Evolutionary conservation across 2,113 vertebrate species (phyloP).

Genomic region (Stigmatopora nigra): DNA sequence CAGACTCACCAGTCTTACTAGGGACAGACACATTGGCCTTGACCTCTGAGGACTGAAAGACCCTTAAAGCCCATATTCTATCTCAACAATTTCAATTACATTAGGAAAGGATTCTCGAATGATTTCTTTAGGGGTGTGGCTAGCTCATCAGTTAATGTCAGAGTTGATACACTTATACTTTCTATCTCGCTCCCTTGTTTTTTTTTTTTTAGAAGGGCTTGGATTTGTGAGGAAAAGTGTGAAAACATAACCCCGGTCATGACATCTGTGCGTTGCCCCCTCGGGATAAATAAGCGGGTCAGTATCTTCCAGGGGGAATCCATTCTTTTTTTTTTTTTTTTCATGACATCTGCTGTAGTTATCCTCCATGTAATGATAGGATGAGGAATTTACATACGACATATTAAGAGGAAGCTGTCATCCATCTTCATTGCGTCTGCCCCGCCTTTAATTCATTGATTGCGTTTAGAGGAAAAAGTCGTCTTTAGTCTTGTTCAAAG

Average conservation of each 20-base stretch:
- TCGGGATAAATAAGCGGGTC: slow-evolving; percentile 64
- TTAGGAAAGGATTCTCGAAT: not conserved
- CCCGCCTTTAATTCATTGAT: slow-evolving; percentile 11
- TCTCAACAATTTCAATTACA: slow-evolving; percentile 1
- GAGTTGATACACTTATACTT: not conserved
- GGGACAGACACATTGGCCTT: slow-evolving; percentile 29
- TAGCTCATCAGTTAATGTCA: not conserved
- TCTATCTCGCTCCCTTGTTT: not conserved
- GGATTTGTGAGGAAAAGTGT: slow-evolving; percentile 30
- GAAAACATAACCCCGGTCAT: slow-evolving; percentile 33
- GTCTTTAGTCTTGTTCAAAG: slow-evolving; percentile 15
- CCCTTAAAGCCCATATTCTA: slow-evolving; percentile 1
- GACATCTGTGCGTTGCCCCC: slow-evolving; percentile 63
- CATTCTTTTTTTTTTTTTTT: slow-evolving; percentile 57
- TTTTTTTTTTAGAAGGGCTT: slow-evolving; percentile 1
- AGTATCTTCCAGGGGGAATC: slow-evolving; percentile 55
- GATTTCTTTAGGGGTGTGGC: not conserved
- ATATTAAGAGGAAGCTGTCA: slow-evolving; percentile 37
- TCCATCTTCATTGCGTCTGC: slow-evolving; percentile 16
- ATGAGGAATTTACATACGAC: slow-evolving; percentile 55
- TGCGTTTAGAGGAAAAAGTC: slow-evolving; percentile 9
- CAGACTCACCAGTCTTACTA: slow-evolving; percentile 45
- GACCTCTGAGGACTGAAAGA: slow-evolving; percentile 12
- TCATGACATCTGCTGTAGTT: slow-evolving; percentile 64
- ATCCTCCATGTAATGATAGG: slow-evolving; percentile 46